A percentile compares a stretch with the other conserved stretches of the same genome.
phyloP scores from a whole-genome alignment of 2,888 invertebrate genomes.

The Tetranychus piercei region DNA sequence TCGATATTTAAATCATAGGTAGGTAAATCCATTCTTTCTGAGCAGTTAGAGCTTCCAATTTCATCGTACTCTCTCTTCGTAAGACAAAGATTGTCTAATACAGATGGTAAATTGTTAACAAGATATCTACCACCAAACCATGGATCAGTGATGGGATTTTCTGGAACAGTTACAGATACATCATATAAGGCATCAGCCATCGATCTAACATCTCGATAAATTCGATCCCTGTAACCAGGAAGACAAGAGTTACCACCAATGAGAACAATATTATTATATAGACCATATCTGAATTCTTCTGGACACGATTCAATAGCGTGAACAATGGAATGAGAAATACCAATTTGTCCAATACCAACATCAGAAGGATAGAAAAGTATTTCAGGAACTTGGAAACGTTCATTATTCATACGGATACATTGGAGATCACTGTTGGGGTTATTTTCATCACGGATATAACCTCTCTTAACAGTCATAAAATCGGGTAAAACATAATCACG shows the following conservation, averaged over 20 bases:
- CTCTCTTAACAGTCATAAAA: constrained; percentile 69
- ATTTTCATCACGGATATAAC: constrained; percentile 43
- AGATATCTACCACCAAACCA: constrained; percentile 73
- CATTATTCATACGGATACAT: constrained; percentile 67
- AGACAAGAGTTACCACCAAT: constrained; percentile 59
- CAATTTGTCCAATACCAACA: constrained; percentile 74
- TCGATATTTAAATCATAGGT: not conserved
- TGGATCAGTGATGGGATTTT: constrained; percentile 57
- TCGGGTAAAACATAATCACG: constrained; percentile 90
- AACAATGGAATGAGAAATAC: constrained; percentile 70
- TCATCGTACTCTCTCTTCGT: constrained; percentile 76
- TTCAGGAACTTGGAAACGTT: constrained; percentile 84
- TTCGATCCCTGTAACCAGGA: constrained; percentile 59
- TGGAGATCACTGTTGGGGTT: constrained; percentile 34
- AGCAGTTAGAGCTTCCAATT: constrained; percentile 47
- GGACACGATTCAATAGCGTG: constrained; percentile 43
- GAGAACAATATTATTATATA: constrained; percentile 41
- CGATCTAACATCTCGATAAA: constrained; percentile 52
- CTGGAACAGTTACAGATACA: constrained; percentile 50
- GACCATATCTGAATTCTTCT: constrained; percentile 45
- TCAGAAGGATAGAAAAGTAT: constrained; percentile 83
- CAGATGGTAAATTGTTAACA: constrained; percentile 46
- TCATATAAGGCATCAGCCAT: constrained; percentile 56
- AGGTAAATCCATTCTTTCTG: constrained; percentile 33
- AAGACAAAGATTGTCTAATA: constrained; percentile 44